These are phyloP conservation scores for Torymus texanus DNA, from an alignment of 2,888 invertebrate genomes.

Conservation along the genomic window DNA sequence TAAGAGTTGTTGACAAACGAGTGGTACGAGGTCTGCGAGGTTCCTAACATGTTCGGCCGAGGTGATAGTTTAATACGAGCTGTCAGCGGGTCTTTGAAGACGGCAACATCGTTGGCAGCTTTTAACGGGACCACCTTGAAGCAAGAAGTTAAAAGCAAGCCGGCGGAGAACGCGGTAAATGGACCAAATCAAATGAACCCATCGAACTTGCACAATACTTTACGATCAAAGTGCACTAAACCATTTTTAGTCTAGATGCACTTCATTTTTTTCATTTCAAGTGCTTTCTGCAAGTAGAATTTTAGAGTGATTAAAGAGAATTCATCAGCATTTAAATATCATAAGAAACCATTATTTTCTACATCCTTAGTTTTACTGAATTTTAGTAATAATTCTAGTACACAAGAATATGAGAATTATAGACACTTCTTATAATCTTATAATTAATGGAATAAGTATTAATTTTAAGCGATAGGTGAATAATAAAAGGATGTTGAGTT, in stretches of 20 bases:
- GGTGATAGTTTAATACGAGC: conserved; percentile 56
- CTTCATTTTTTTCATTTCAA: not conserved
- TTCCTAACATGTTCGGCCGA: conserved; percentile 27
- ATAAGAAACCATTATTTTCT: too few relatives aligned
- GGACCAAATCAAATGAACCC: conserved; percentile 23
- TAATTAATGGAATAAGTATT: too few relatives aligned
- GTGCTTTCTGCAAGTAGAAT: too few relatives aligned
- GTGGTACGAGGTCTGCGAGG: conserved; percentile 29
- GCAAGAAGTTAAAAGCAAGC: conserved; percentile 53
- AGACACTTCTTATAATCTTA: too few relatives aligned
- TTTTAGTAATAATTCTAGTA: too few relatives aligned
- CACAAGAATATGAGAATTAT: too few relatives aligned
- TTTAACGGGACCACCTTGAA: conserved; percentile 58
- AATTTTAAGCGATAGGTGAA: too few relatives aligned
- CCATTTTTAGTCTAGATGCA: not conserved
- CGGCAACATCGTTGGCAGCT: conserved; percentile 50
- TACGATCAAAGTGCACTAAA: not conserved
- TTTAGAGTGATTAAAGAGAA: too few relatives aligned
- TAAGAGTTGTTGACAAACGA: conserved; percentile 53
- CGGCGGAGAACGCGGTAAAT: conserved; percentile 32
- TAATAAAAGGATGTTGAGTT: too few relatives aligned
- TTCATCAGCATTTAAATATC: too few relatives aligned
- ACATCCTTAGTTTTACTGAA: too few relatives aligned
- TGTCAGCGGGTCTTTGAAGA: conserved; percentile 57
- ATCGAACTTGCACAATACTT: not conserved